These are phyloP conservation scores for Marmota flaviventris DNA, from an alignment of 2,113 vertebrate genomes.

Conservation along the genomic window DNA sequence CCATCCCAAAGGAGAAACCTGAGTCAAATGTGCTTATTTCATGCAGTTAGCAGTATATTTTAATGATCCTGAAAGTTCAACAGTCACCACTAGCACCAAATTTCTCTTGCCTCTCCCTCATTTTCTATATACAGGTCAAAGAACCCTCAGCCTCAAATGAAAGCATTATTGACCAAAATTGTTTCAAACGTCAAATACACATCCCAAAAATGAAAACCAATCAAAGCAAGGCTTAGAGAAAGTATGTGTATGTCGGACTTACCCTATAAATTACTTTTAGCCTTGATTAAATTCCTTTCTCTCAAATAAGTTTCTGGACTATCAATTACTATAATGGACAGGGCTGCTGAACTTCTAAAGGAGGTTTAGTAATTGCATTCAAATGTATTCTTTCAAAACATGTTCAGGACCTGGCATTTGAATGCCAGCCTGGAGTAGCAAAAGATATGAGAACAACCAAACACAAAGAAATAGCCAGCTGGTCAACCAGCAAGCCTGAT, in stretches of 20 bases:
- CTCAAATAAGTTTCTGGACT: constrained; percentile 76
- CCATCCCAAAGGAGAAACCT: constrained; percentile 45
- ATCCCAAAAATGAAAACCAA: constrained; percentile 80
- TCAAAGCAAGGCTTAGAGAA: constrained; percentile 75
- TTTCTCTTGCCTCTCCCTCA: constrained; percentile 58
- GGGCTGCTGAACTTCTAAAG: constrained; percentile 75
- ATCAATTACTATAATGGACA: constrained; percentile 84
- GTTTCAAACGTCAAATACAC: constrained; percentile 80
- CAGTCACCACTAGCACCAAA: constrained; percentile 69
- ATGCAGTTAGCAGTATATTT: constrained; percentile 46
- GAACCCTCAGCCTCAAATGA: constrained; percentile 69
- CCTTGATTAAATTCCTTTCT: constrained; percentile 82
- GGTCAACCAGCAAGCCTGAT: constrained; percentile 34
- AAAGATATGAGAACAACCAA: constrained; percentile 42
- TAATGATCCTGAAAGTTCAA: constrained; percentile 65
- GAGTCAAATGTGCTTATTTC: constrained; percentile 55
- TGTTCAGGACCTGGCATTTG: constrained; percentile 65
- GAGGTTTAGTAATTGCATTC: constrained; percentile 79
- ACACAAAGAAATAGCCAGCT: constrained; percentile 71
- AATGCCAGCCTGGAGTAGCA: constrained; percentile 68
- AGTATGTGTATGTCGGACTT: constrained; percentile 70
- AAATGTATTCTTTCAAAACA: constrained; percentile 76
- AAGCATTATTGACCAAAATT: constrained; percentile 78
- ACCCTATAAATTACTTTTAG: constrained; percentile 82
- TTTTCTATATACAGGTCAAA: constrained; percentile 72